phyloP scores from a whole-genome alignment of 2,888 invertebrate genomes.

The Clanis bilineata region DNA sequence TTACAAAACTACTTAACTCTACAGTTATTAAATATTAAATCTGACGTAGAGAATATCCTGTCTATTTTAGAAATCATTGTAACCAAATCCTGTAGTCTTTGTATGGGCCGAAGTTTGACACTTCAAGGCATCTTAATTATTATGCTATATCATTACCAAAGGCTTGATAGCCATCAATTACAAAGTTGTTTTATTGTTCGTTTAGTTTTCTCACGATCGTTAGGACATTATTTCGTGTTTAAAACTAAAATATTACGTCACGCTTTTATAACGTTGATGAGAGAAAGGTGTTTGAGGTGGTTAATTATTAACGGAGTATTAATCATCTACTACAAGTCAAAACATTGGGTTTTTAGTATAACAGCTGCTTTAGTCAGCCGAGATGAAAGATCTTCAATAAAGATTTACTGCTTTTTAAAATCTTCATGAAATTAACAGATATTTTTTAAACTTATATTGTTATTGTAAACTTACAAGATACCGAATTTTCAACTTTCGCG shows the following conservation, averaged over 20 bases:
- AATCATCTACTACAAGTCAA: background rate
- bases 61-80: too few relatives aligned
- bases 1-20: background rate
- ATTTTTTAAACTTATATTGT: too few relatives aligned
- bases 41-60: too few relatives aligned
- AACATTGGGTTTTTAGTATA: too few relatives aligned
- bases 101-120: constrained; percentile 15
- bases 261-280: background rate
- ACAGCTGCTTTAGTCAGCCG: too few relatives aligned
- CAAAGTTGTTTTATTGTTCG: constrained; percentile 11
- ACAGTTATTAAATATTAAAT: too few relatives aligned
- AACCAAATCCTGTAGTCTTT: background rate
- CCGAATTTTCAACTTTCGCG: too few relatives aligned
- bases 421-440: too few relatives aligned
- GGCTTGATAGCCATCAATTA: constrained; percentile 14
- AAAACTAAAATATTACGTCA: background rate
- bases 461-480: too few relatives aligned
- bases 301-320: background rate
- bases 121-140: constrained; percentile 20
- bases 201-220: constrained; percentile 12
- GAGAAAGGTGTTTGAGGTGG: background rate
- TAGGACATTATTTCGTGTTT: background rate
- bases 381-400: too few relatives aligned
- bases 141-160: constrained; percentile 6
- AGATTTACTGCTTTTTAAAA: too few relatives aligned